Conservation (phyloP, 2,113 vertebrate genomes). For the Ranitomeya variabilis region DNA sequence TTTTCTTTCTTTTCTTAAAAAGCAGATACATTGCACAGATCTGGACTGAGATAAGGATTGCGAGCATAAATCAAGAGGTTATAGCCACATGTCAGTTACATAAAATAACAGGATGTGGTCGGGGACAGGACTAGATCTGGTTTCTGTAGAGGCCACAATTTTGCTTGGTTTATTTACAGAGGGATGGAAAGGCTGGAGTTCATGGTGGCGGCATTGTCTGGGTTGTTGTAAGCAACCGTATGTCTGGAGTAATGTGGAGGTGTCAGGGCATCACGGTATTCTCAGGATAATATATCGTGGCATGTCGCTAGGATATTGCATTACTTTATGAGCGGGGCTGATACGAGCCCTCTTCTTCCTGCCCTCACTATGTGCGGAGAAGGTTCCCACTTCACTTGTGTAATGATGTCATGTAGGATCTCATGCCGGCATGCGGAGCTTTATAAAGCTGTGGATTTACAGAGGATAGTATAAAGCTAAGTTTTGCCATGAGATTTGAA, state of each 20-base stretch:
- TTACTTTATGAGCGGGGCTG: no score
- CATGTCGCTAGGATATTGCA: no score
- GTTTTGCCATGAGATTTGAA: no score
- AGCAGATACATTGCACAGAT: constrained; percentile 38
- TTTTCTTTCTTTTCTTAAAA: not conserved
- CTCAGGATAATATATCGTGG: not conserved
- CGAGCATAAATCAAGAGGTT: constrained; percentile 40
- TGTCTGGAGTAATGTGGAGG: not conserved
- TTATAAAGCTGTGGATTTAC: no score
- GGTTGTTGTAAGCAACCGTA: not conserved
- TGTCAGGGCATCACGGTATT: not conserved
- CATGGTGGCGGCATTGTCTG: not conserved
- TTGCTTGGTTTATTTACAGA: constrained; percentile 34
- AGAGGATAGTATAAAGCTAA: no score
- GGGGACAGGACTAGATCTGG: constrained; percentile 15
- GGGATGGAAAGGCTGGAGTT: not conserved
- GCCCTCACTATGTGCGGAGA: no score
- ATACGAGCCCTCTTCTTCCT: no score
- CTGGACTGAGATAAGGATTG: constrained; percentile 38
- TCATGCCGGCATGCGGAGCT: no score
- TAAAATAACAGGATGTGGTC: constrained; percentile 54
- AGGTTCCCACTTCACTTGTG: no score
- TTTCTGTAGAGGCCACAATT: constrained; percentile 32
- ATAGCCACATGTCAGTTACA: constrained; percentile 41
- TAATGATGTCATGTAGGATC: no score